Evolutionary conservation across 2,113 vertebrate genomes (phyloP).

Genomic region (Turdus rufiventris): DNA sequence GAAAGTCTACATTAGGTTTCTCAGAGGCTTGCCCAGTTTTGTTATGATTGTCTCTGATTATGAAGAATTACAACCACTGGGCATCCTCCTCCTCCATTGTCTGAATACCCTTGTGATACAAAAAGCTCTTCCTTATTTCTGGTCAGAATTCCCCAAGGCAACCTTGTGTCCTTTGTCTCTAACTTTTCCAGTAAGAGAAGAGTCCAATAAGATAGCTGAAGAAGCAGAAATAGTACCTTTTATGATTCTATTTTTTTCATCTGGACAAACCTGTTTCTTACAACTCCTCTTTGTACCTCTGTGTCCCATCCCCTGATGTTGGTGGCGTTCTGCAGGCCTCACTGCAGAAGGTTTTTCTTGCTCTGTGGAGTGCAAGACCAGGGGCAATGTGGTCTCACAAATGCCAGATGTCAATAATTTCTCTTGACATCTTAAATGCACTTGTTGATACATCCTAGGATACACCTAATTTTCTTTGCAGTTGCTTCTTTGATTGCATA

Average conservation of each 20-base stretch:
- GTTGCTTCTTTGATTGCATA: neutral
- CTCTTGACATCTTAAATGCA: neutral
- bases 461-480: neutral
- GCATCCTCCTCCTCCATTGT: neutral
- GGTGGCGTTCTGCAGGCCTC: neutral
- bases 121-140: neutral
- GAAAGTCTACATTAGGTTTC: neutral
- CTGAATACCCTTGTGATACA: fast-evolving
- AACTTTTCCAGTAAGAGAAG: neutral
- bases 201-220: neutral
- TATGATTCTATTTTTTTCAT: neutral
- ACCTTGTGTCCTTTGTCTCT: neutral
- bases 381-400: neutral
- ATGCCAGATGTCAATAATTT: neutral
- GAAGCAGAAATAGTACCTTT: neutral
- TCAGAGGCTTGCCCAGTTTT: neutral
- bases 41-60: neutral
- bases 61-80: neutral
- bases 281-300: neutral
- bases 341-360: neutral
- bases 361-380: neutral
- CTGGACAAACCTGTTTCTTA: neutral
- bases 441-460: neutral
- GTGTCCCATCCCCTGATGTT: neutral
- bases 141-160: neutral